A percentile compares a stretch with the other conserved stretches of the same genome.
Conservation (phyloP, 2,797 vertebrate species). For the Phylloscopus collybita region DNA sequence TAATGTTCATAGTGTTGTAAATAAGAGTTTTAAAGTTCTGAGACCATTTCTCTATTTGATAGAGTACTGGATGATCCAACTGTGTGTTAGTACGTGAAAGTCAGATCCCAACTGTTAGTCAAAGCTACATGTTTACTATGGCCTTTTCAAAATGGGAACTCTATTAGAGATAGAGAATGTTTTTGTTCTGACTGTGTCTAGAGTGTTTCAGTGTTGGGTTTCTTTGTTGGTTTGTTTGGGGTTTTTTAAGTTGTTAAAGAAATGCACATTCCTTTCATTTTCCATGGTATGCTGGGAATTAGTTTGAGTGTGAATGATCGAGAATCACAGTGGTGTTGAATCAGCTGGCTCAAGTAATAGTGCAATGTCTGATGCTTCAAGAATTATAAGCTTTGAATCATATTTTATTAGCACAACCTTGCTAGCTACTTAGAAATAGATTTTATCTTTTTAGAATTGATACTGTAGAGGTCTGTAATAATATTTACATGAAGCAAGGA, state of each 20-base stretch:
- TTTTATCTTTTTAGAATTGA: constrained; percentile 84
- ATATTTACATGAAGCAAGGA: constrained; percentile 80
- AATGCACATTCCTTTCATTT: constrained; percentile 73
- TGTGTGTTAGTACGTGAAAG: constrained; percentile 49
- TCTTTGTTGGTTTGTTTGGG: constrained; percentile 25
- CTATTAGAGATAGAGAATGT: constrained; percentile 60
- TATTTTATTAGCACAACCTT: constrained; percentile 89
- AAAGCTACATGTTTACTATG: constrained; percentile 60
- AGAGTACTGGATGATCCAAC: constrained; percentile 65
- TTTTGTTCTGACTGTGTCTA: constrained; percentile 86
- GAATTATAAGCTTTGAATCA: constrained; percentile 79
- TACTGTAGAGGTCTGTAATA: constrained; percentile 82
- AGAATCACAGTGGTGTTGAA: constrained; percentile 75
- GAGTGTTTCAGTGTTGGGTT: constrained; percentile 72
- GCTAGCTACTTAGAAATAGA: constrained; percentile 85
- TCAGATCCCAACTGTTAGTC: constrained; percentile 48
- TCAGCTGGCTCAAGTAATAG: constrained; percentile 81
- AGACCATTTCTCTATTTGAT: constrained; percentile 63
- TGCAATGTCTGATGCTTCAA: constrained; percentile 84
- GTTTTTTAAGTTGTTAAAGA: constrained; percentile 78
- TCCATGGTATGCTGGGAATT: constrained; percentile 73
- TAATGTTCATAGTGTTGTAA: constrained; percentile 70
- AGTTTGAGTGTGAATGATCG: constrained; percentile 79
- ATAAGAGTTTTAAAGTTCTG: constrained; percentile 75
- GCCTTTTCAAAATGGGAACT: constrained; percentile 66